Evolutionary conservation across 2,797 vertebrate species (phyloP), one percentile per base, ranked within the genome.

Genomic region (Coregonus suidteri): DNA sequence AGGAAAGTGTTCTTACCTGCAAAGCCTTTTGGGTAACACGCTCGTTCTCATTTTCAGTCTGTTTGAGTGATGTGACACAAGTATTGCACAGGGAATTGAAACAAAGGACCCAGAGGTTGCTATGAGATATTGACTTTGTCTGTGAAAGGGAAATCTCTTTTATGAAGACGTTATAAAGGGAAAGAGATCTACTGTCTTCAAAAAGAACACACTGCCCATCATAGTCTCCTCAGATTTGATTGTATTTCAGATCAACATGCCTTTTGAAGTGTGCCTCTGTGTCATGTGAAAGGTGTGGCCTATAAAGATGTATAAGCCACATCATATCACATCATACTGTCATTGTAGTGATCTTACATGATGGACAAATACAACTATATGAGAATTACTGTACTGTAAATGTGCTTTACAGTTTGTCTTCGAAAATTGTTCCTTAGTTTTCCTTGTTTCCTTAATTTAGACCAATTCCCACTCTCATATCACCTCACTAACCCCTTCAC

Each of bases 101-200:
- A 89, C 84, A 87, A 84, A 81, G 71, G 54, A 77, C 74, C 71
- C 35, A 25, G n/a, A 20, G 16, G 85, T 87, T 90, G 84, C 86
- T 79, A 88, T 86, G 83, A 81, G 76, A 82, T 87, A 87, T 85
- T 85, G 81, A 89, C 71, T 35, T 76, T 77, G 70, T 83, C 71
- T 41, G 74, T 79, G 77, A 82, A 79, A 74, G 78, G 78, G 76
- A 88, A 78, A 77, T 81, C 75, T 51, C 81, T 78, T 75, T 80
- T 76, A 47, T 72, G 80, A 78, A 77, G 70, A 77, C 35, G 74
- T 78, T 83, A 82, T 75, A 84, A 81, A 84, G 76, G 74, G 82
- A 81, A 76, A 77, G 79, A 71, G 62, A 75, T 81, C 79, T 67
- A 67, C 75, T 71, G 74, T 31, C 64, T 75, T 77, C 75, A 51